Evolutionary conservation across 1,140 invertebrate genomes (phyloP).

Genomic region (Eupristina koningsbergeri): DNA sequence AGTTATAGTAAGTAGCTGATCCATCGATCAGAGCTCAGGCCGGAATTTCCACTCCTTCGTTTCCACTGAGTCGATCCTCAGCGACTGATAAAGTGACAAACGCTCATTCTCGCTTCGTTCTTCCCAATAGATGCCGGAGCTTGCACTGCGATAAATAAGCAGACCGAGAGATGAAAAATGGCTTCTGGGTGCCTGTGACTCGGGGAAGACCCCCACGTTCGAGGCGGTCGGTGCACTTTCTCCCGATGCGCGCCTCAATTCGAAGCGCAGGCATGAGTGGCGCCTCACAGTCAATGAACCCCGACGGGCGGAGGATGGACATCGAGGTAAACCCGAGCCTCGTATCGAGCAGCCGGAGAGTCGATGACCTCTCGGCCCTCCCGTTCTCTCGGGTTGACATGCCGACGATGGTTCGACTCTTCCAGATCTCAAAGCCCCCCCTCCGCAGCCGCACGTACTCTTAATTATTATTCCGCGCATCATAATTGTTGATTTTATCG

Average conservation of each 20-base stretch:
- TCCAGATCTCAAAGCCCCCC: too few relatives aligned
- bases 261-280: conserved; percentile 8
- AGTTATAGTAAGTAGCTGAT: too few relatives aligned
- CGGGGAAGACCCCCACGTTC: not conserved
- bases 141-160: not conserved
- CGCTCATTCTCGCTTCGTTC: not conserved
- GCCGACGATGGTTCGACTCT: too few relatives aligned
- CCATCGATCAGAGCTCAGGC: too few relatives aligned
- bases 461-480: not conserved
- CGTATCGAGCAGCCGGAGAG: not conserved
- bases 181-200: not conserved
- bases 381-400: too few relatives aligned
- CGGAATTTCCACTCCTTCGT: not conserved
- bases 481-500: conserved; percentile 7
- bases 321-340: not conserved
- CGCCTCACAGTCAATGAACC: conserved; percentile 29
- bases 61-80: not conserved
- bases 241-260: not conserved
- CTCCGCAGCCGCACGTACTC: not conserved
- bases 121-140: not conserved
- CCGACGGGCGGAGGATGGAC: too few relatives aligned
- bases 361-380: conserved; percentile 18
- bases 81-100: not conserved
- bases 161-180: not conserved
- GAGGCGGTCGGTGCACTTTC: not conserved